A percentile compares a stretch with the other conserved stretches of the same genome.
These are phyloP conservation scores for Sapajus apella DNA, from an alignment of 2,113 vertebrate species.

Conservation along the genomic window DNA sequence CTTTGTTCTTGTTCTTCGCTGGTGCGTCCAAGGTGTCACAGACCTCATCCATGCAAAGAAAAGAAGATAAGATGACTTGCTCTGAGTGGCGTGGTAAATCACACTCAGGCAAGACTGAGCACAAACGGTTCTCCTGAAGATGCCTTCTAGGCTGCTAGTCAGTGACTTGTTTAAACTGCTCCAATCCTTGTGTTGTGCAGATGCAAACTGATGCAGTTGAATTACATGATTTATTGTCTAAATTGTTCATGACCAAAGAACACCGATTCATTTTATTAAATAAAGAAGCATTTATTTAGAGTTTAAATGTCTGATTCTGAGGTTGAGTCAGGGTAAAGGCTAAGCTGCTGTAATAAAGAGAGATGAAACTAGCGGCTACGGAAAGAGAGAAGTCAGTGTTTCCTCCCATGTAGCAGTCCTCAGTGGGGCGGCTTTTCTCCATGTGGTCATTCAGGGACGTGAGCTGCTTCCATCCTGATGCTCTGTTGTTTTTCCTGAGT, in stretches of 20 bases:
- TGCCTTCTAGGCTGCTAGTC: neutral
- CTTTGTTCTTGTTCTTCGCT: neutral
- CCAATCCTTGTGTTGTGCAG: rapidly evolving
- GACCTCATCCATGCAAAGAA: neutral
- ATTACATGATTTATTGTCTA: neutral
- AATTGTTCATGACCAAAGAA: neutral
- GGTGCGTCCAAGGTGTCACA: neutral
- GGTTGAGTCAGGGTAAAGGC: neutral
- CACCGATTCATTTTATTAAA: neutral
- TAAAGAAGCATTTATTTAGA: neutral
- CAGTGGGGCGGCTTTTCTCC: neutral
- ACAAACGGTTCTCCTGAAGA: rapidly evolving
- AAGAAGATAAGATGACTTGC: neutral
- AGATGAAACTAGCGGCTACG: neutral
- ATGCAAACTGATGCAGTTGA: too few species aligned
- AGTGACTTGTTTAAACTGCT: neutral
- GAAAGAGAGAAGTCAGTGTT: neutral
- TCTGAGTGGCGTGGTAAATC: neutral
- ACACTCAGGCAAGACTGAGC: neutral
- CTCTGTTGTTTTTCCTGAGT: neutral
- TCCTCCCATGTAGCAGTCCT: neutral
- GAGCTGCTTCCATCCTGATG: neutral
- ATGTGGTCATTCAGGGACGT: neutral
- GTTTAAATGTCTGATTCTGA: neutral
- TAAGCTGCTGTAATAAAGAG: neutral